A percentile compares a stretch with the other conserved stretches of the same genome.
Evolutionary conservation across 2,888 invertebrate species (phyloP).

Genomic region (Ormyrus thymus): DNA sequence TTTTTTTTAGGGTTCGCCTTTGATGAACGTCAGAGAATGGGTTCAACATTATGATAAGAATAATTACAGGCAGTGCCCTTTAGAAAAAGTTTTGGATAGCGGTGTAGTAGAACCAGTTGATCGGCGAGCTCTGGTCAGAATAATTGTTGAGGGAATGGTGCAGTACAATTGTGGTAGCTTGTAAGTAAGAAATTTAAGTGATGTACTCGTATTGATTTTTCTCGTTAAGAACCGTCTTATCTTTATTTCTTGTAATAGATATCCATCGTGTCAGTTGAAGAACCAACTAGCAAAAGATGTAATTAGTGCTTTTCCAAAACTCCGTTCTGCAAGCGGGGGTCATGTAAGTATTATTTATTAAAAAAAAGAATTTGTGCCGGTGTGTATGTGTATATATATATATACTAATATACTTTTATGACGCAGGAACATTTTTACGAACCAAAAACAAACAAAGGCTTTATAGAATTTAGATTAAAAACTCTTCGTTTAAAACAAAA

Average conservation of each 20-base stretch:
- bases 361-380: not conserved
- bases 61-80: constrained; percentile 28
- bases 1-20: constrained; percentile 16
- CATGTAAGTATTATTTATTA: constrained; percentile 45
- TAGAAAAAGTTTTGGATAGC: constrained; percentile 48
- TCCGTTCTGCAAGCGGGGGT: constrained; percentile 51
- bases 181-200: not conserved
- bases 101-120: constrained; percentile 51
- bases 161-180: constrained; percentile 28
- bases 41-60: constrained; percentile 47
- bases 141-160: constrained; percentile 49
- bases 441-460: constrained; percentile 52
- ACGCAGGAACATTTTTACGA: constrained; percentile 54
- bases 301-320: constrained; percentile 51
- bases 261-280: constrained; percentile 53
- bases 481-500: constrained; percentile 49
- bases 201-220: not conserved
- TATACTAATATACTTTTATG: not conserved
- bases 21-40: constrained; percentile 54
- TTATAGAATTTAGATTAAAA: constrained; percentile 53
- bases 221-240: constrained; percentile 45
- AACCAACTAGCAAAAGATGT: constrained; percentile 54
- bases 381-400: no score
- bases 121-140: constrained; percentile 52
- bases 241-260: constrained; percentile 18